Conservation (phyloP, 1,140 invertebrate species). For the Cotesia vestalis region DNA sequence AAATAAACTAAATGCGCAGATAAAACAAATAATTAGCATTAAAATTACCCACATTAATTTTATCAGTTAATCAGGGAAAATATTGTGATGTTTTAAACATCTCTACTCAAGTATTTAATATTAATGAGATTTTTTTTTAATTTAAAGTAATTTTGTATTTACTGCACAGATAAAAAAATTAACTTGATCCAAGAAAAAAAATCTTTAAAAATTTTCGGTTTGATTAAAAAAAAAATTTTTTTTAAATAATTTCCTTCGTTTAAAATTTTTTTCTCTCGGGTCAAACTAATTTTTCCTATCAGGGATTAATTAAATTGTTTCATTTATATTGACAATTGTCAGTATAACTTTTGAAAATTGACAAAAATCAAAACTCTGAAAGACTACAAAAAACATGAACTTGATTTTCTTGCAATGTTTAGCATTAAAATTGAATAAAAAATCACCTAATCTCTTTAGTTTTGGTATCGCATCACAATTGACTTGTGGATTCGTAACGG, state of each 20-base stretch:
- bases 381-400: neutral
- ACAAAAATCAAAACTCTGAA: neutral
- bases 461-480: conserved; percentile 27
- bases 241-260: no score
- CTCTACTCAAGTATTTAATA: neutral
- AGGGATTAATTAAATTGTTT: no score
- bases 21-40: conserved; percentile 61
- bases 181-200: no score
- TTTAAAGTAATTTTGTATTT: no score
- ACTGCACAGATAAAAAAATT: no score
- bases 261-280: no score
- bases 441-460: conserved; percentile 7
- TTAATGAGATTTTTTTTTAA: neutral
- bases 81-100: conserved; percentile 1
- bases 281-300: no score
- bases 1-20: neutral
- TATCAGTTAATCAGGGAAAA: conserved; percentile 38
- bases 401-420: no score
- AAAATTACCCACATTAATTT: conserved; percentile 45
- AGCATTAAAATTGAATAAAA: no score
- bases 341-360: neutral
- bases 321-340: neutral
- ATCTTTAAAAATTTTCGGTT: no score
- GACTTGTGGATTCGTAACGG: conserved; percentile 32
- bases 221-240: no score